Percentiles rank a stretch among this genome's conserved stretches.
Conservation (phyloP, 1,140 invertebrate genomes). For the Arion vulgaris region DNA sequence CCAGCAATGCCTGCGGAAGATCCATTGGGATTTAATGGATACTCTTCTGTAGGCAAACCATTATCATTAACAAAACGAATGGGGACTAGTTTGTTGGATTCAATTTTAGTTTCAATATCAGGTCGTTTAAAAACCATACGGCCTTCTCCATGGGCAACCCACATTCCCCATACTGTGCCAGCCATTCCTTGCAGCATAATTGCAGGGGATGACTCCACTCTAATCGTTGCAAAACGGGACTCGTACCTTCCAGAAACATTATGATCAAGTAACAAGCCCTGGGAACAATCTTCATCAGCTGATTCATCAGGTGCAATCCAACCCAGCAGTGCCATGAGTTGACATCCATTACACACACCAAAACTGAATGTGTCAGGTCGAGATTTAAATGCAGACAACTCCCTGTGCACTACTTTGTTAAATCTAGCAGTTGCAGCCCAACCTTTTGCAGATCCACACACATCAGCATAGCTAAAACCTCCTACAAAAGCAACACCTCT, state of each 20-base stretch:
- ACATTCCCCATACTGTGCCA: constrained; percentile 87
- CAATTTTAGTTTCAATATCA: constrained; percentile 76
- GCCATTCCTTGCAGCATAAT: constrained; percentile 93
- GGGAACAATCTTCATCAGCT: constrained; percentile 49
- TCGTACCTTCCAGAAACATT: constrained; percentile 93
- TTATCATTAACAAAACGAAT: constrained; percentile 89
- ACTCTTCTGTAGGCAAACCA: constrained; percentile 82
- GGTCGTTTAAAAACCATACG: constrained; percentile 76
- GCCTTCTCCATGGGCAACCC: constrained; percentile 98
- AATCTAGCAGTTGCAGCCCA: constrained; percentile 95
- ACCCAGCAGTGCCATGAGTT: constrained; percentile 87
- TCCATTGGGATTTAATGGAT: constrained; percentile 96
- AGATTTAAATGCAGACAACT: constrained; percentile 82
- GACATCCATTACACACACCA: constrained; percentile 98
- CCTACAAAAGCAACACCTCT: constrained; percentile 94
- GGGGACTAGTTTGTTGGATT: constrained; percentile 79
- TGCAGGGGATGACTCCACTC: constrained; percentile 80
- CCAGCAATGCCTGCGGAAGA: constrained; percentile 85
- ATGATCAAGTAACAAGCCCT: constrained; percentile 84
- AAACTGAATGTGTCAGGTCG: constrained; percentile 92
- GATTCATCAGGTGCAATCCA: constrained; percentile 69
- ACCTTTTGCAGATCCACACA: constrained; percentile 91
- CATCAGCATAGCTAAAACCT: constrained; percentile 98
- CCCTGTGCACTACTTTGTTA: constrained; percentile 78
- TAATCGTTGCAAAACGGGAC: constrained; percentile 90